Evolutionary conservation across 1,140 invertebrate genomes (phyloP).

Genomic region (Zophobas atratus): DNA sequence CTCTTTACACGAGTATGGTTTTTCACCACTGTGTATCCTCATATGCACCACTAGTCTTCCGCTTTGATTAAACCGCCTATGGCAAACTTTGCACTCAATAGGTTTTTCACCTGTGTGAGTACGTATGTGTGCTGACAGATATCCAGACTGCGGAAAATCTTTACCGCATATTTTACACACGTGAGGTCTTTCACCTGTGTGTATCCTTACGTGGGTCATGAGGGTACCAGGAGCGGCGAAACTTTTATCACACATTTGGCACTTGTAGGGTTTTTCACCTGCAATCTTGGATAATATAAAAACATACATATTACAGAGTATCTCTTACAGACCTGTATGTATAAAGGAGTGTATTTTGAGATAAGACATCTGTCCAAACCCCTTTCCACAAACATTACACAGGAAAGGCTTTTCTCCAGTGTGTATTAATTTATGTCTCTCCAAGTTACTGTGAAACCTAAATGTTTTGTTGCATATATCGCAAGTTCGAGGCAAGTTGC

Average conservation of each 20-base stretch:
- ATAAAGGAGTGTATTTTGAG: slow-evolving; percentile 74
- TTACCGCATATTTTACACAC: slow-evolving; percentile 61
- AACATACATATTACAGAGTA: not conserved
- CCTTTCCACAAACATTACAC: slow-evolving; percentile 82
- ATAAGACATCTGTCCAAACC: slow-evolving; percentile 78
- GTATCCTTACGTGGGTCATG: slow-evolving; percentile 60
- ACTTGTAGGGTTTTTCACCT: slow-evolving; percentile 66
- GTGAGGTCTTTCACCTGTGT: slow-evolving; percentile 71
- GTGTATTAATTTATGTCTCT: slow-evolving; percentile 79
- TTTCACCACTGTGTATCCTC: slow-evolving; percentile 67
- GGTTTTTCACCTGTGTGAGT: slow-evolving; percentile 71
- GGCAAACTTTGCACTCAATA: slow-evolving; percentile 69
- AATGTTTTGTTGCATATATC: slow-evolving; percentile 59
- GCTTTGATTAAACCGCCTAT: slow-evolving; percentile 72
- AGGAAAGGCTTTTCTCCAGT: slow-evolving; percentile 81
- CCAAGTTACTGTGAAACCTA: slow-evolving; percentile 56
- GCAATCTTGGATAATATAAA: slow-evolving; percentile 29
- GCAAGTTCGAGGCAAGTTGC: slow-evolving; percentile 53
- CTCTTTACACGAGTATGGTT: slow-evolving; percentile 62
- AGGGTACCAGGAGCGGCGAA: slow-evolving; percentile 57
- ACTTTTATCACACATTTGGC: slow-evolving; percentile 65
- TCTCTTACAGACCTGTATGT: slow-evolving; percentile 64
- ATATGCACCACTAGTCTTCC: slow-evolving; percentile 64
- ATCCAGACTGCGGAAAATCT: slow-evolving; percentile 62
- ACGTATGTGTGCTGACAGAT: slow-evolving; percentile 68